Conservation (phyloP, 2,113 vertebrate species). For the Chionis minor region DNA sequence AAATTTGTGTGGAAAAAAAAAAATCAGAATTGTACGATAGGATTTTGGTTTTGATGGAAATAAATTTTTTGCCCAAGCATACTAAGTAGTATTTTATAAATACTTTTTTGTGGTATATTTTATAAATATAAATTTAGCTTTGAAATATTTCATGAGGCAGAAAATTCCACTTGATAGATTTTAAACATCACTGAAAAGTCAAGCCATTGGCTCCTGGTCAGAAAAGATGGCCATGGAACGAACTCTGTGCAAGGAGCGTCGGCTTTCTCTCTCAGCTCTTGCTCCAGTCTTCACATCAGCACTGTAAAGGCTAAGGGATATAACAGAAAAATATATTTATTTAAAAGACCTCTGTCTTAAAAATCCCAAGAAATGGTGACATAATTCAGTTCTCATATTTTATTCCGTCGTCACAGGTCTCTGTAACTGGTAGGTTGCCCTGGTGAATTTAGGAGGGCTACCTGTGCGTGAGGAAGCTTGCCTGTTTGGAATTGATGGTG, state of each 20-base stretch:
- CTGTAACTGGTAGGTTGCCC: no score
- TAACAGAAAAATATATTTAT: not conserved
- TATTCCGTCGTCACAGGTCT: not conserved
- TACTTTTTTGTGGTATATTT: not conserved
- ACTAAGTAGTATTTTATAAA: not conserved
- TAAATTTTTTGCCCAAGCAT: not conserved
- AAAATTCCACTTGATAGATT: not conserved
- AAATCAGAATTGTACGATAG: not conserved
- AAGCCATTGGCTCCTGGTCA: not conserved
- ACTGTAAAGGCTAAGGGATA: not conserved
- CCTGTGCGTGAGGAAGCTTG: not conserved
- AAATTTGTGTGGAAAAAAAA: not conserved
- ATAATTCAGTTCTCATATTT: not conserved
- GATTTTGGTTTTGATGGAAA: not conserved
- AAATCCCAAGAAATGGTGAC: not conserved
- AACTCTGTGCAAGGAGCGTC: fast-evolving
- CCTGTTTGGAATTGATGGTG: fast-evolving
- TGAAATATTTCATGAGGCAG: not conserved
- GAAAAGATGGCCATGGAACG: not conserved
- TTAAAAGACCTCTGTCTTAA: not conserved
- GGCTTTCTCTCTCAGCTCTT: not conserved
- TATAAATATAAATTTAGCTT: not conserved
- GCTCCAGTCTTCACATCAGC: not conserved
- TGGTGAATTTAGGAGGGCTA: not conserved
- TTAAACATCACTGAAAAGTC: not conserved